Conservation (phyloP, 1,140 invertebrate genomes). For the Zaprionus kolodkinae region DNA sequence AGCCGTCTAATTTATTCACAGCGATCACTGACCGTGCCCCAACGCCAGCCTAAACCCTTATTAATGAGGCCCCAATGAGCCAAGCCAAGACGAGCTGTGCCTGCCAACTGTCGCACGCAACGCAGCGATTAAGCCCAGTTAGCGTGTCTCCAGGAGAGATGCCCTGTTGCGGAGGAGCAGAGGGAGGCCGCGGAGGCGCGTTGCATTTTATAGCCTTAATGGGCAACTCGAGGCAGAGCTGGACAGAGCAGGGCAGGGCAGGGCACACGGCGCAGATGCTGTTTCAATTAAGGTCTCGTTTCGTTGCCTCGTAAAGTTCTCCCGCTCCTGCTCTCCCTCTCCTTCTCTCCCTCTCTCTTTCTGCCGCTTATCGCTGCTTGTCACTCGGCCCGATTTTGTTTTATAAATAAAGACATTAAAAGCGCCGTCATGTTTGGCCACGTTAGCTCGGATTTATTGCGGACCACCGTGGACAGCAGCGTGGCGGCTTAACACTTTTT, state of each 20-base stretch:
- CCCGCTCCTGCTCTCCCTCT: background rate
- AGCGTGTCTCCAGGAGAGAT: constrained; percentile 62
- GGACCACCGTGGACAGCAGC: constrained; percentile 65
- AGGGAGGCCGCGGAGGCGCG: constrained; percentile 21
- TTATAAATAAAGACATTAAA: constrained; percentile 83
- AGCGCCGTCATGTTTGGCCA: constrained; percentile 67
- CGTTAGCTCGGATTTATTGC: constrained; percentile 72
- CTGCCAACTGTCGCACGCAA: constrained; percentile 78
- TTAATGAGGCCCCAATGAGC: constrained; percentile 68
- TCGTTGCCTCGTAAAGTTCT: constrained; percentile 36
- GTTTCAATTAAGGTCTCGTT: constrained; percentile 36
- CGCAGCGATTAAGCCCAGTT: constrained; percentile 80
- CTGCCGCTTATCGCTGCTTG: constrained; percentile 46
- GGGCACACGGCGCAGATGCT: constrained; percentile 20
- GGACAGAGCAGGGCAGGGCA: background rate
- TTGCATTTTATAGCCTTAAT: constrained; percentile 76
- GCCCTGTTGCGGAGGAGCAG: constrained; percentile 31
- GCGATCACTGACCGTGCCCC: constrained; percentile 48
- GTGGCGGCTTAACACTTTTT: constrained; percentile 77
- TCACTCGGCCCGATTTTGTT: constrained; percentile 78
- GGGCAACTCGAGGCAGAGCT: constrained; percentile 27
- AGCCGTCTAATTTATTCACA: constrained; percentile 78
- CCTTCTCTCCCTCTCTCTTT: background rate
- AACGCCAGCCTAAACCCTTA: constrained; percentile 72
- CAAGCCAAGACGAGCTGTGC: constrained; percentile 25